Evolutionary conservation across 1,140 invertebrate genomes (phyloP).

Genomic region (Solen grandis): DNA sequence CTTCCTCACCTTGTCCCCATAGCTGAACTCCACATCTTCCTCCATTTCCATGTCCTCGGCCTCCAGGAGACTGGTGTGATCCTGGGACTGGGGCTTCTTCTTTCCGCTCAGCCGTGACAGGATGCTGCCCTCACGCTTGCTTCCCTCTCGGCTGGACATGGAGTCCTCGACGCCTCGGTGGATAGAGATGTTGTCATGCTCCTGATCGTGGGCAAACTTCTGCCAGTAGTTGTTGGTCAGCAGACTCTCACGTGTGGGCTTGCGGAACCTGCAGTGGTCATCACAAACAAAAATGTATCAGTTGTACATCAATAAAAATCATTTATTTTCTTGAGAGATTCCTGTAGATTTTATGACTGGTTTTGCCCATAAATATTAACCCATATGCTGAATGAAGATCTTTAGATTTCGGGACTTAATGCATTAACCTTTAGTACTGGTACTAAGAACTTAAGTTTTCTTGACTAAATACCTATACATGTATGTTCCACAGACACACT

Average conservation of each 20-base stretch:
- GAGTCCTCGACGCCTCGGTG: constrained; percentile 70
- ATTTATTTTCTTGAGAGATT: too few species aligned
- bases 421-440: too few species aligned
- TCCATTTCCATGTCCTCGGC: background rate
- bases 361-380: too few species aligned
- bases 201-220: constrained; percentile 57
- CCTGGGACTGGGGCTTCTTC: constrained; percentile 60
- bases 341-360: too few species aligned
- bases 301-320: too few species aligned
- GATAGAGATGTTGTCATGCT: constrained; percentile 68
- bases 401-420: too few species aligned
- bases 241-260: constrained; percentile 68
- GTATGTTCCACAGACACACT: too few species aligned
- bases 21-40: background rate
- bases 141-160: constrained; percentile 53
- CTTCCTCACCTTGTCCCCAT: too few species aligned
- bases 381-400: too few species aligned
- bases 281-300: too few species aligned
- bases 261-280: constrained; percentile 66
- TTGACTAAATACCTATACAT: too few species aligned
- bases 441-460: too few species aligned
- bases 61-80: constrained; percentile 64
- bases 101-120: constrained; percentile 70
- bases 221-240: constrained; percentile 69
- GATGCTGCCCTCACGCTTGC: constrained; percentile 66